Conservation (phyloP, 1,140 invertebrate species). For the Drosophila insularis region DNA sequence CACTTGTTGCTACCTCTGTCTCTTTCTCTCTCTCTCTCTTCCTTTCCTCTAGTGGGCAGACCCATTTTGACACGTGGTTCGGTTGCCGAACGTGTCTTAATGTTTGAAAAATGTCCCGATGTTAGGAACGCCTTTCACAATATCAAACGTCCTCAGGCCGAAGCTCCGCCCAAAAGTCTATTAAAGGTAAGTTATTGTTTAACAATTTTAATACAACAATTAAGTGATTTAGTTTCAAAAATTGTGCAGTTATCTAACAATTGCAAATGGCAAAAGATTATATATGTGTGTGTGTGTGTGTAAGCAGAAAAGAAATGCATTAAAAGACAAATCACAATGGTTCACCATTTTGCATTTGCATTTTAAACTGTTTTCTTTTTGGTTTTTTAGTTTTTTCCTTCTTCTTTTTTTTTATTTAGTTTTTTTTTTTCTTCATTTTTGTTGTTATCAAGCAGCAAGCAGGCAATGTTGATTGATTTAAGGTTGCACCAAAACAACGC, state of each 20-base stretch:
- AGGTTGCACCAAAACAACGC: constrained; percentile 74
- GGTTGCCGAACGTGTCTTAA: constrained; percentile 94
- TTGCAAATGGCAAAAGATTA: constrained; percentile 52
- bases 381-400: constrained; percentile 21
- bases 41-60: constrained; percentile 86
- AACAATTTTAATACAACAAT: not conserved
- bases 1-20: constrained; percentile 20
- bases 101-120: constrained; percentile 95
- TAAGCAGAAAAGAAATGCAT: constrained; percentile 8
- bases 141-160: constrained; percentile 69
- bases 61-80: constrained; percentile 94
- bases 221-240: not conserved
- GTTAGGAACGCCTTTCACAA: constrained; percentile 72
- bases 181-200: constrained; percentile 70
- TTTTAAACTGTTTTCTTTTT: constrained; percentile 31
- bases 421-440: not conserved
- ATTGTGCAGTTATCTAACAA: constrained; percentile 49
- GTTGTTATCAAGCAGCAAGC: constrained; percentile 59
- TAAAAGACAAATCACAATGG: constrained; percentile 17
- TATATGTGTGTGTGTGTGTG: constrained; percentile 19
- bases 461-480: constrained; percentile 76
- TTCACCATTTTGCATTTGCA: constrained; percentile 12
- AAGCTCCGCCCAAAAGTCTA: constrained; percentile 69
- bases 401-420: constrained; percentile 22
- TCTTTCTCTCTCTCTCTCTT: constrained; percentile 12